These are phyloP conservation scores for Antedon mediterranea DNA, from an alignment of 53 echinoderm and acorn worm species.

Conservation along the genomic window DNA sequence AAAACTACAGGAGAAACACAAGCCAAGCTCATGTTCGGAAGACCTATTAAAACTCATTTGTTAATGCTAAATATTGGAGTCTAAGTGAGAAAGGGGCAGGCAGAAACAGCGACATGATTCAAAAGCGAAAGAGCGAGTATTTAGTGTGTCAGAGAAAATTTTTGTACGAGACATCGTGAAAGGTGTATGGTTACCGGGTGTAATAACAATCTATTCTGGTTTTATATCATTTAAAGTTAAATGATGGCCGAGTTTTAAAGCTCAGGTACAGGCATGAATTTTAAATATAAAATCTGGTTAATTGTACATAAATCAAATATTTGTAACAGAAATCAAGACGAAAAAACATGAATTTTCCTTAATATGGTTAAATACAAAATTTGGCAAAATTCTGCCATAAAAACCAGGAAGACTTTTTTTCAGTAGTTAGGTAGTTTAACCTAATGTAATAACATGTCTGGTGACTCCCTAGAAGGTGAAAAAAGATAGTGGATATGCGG, in stretches of 20 bases:
- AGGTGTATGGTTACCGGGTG: constrained; percentile 7
- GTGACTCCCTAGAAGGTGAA: too few species aligned
- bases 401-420: too few species aligned
- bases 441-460: too few species aligned
- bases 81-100: not conserved
- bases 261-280: too few species aligned
- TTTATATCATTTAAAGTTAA: constrained; percentile 12
- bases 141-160: not conserved
- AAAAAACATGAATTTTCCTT: too few species aligned
- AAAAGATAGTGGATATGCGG: too few species aligned
- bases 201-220: constrained; percentile 18
- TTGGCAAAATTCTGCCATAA: too few species aligned
- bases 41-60: constrained; percentile 20
- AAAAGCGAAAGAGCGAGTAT: not conserved
- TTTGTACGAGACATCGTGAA: constrained; percentile 4
- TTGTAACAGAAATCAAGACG: too few species aligned
- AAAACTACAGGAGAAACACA: constrained; percentile 25
- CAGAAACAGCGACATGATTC: not conserved
- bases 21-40: constrained; percentile 14
- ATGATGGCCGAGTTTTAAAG: not conserved
- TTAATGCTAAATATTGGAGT: constrained; percentile 13
- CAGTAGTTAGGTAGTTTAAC: too few species aligned
- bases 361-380: too few species aligned
- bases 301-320: too few species aligned
- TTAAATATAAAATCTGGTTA: too few species aligned